Evolutionary conservation across 2,113 vertebrate genomes (phyloP).

Genomic region (Chionis minor): DNA sequence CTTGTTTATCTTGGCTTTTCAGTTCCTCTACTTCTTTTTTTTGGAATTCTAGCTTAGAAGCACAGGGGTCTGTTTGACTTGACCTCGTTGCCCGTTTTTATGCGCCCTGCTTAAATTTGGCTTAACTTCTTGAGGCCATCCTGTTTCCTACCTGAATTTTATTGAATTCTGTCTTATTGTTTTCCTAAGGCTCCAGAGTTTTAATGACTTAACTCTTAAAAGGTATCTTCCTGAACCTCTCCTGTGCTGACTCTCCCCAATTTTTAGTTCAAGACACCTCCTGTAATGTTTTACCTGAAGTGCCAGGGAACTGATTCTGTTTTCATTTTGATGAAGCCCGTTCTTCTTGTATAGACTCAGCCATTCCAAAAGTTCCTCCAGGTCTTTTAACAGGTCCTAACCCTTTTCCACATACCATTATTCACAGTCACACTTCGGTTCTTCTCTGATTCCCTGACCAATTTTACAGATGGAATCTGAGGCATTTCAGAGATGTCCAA

Average conservation of each 20-base stretch:
- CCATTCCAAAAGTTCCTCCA: neutral
- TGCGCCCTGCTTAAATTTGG: neutral
- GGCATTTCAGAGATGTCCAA: slow-evolving; percentile 2
- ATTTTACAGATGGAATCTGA: neutral
- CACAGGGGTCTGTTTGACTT: neutral
- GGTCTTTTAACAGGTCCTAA: neutral
- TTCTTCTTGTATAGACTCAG: neutral
- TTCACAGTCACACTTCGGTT: neutral
- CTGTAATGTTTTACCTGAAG: neutral
- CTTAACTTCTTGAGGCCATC: neutral
- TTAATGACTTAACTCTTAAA: neutral
- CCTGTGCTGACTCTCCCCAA: neutral
- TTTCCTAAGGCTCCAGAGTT: neutral
- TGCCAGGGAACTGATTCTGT: neutral
- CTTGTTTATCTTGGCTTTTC: neutral
- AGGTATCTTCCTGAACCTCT: neutral
- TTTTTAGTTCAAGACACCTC: neutral
- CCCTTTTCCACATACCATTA: neutral
- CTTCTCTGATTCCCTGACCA: neutral
- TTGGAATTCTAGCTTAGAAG: neutral
- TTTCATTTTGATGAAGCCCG: neutral
- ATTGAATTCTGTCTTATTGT: neutral
- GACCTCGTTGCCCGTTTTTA: neutral
- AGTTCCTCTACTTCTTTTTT: neutral
- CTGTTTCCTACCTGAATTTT: neutral